A percentile compares a stretch with the other conserved stretches of the same genome.
Conservation (phyloP, 92 coral and sea anemone genomes). For the Zoanthus sansibaricus region DNA sequence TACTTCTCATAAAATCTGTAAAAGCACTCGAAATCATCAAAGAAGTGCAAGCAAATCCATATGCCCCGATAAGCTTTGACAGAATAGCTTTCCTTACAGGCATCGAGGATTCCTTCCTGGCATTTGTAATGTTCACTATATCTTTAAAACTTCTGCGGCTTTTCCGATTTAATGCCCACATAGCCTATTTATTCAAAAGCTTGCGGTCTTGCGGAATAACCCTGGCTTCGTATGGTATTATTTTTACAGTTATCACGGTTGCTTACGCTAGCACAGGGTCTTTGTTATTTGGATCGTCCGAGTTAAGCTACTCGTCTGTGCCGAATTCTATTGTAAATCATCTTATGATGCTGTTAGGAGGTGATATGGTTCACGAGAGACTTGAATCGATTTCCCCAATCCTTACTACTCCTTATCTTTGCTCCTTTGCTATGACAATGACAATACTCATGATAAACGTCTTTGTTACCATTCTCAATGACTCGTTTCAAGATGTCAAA, state of each 20-base stretch:
- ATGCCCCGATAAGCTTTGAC: slow-evolving; percentile 84
- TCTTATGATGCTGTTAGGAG: slow-evolving; percentile 84
- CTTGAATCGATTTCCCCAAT: slow-evolving; percentile 56
- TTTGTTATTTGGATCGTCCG: slow-evolving; percentile 66
- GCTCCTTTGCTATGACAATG: slow-evolving; percentile 71
- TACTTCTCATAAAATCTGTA: slow-evolving; percentile 59
- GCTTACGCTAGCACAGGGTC: slow-evolving; percentile 79
- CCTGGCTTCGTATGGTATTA: slow-evolving; percentile 63
- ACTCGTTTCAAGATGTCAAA: slow-evolving; percentile 74
- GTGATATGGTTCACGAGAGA: slow-evolving; percentile 64
- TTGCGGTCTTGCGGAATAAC: slow-evolving; percentile 58
- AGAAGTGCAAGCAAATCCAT: slow-evolving; percentile 78
- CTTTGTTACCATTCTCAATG: slow-evolving; percentile 85
- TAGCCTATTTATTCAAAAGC: slow-evolving; percentile 62
- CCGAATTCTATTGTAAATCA: slow-evolving; percentile 62
- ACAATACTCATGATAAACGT: slow-evolving; percentile 79
- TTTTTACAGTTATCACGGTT: slow-evolving; percentile 63
- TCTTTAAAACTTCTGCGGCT: slow-evolving; percentile 83
- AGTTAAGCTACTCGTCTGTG: slow-evolving; percentile 74
- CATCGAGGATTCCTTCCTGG: slow-evolving; percentile 69
- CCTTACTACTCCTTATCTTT: slow-evolving; percentile 76
- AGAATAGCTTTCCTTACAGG: slow-evolving; percentile 69
- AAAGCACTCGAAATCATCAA: slow-evolving; percentile 56
- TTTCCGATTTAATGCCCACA: slow-evolving; percentile 74
- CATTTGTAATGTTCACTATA: slow-evolving; percentile 76